A percentile compares a stretch with the other conserved stretches of the same genome.
Conservation (phyloP, 2,113 vertebrate species). For the Leiothrix lutea region DNA sequence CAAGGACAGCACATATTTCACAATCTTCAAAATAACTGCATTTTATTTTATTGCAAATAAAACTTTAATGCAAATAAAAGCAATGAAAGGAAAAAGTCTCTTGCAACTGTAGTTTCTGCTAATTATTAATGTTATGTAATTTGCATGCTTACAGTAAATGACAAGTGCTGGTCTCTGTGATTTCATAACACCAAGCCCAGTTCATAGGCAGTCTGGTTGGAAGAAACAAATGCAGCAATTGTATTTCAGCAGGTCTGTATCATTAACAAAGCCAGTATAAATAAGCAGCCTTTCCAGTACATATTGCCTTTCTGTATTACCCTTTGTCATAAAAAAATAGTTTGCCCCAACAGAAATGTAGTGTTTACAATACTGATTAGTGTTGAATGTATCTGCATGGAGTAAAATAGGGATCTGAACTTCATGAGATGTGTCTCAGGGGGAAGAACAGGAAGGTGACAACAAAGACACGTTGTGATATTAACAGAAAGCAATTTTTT, state of each 20-base stretch:
- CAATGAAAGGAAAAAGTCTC: background rate
- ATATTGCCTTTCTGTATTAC: background rate
- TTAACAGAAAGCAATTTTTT: background rate
- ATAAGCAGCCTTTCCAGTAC: background rate
- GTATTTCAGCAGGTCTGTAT: background rate
- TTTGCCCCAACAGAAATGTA: background rate
- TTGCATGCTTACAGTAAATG: background rate
- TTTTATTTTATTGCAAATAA: background rate
- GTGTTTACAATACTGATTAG: background rate
- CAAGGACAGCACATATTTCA: background rate
- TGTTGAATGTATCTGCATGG: background rate
- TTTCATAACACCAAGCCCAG: background rate
- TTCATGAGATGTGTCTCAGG: background rate
- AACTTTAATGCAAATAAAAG: background rate
- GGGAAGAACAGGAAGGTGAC: background rate
- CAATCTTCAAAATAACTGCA: background rate
- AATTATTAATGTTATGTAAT: background rate
- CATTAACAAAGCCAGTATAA: background rate
- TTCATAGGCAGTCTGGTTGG: background rate
- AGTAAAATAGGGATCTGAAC: background rate
- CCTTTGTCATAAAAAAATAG: background rate
- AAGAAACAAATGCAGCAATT: background rate
- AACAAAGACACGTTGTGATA: background rate
- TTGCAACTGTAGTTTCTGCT: background rate
- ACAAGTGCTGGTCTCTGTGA: background rate